These are phyloP conservation scores for Seira musarum DNA, from an alignment of 2,888 invertebrate species.

Conservation along the genomic window DNA sequence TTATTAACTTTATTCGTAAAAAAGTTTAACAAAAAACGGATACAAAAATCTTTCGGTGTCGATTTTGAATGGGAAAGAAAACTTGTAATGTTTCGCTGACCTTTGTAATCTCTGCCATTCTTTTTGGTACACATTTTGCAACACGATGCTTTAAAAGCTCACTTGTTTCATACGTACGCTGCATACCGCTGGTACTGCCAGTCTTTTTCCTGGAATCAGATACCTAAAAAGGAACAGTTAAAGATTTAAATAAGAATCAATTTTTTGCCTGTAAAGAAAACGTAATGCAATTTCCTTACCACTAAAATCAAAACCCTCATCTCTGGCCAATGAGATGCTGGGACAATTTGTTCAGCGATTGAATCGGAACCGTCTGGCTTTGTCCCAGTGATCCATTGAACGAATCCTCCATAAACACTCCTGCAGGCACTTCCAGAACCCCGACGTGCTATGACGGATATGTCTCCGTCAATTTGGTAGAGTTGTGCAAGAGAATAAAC, in stretches of 20 bases:
- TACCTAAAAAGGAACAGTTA: conserved; percentile 71
- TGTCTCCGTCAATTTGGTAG: conserved; percentile 82
- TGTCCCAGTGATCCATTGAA: conserved; percentile 88
- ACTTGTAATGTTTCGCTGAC: no score
- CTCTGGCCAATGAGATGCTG: conserved; percentile 88
- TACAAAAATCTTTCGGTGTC: no score
- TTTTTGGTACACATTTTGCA: conserved; percentile 80
- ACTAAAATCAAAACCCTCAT: conserved; percentile 92
- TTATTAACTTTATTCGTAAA: no score
- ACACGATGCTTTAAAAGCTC: conserved; percentile 84
- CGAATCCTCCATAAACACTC: conserved; percentile 95
- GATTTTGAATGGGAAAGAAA: no score
- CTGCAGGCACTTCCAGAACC: conserved; percentile 97
- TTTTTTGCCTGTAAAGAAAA: background rate
- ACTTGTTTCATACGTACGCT: conserved; percentile 84
- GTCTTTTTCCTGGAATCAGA: conserved; percentile 87
- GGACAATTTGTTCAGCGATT: conserved; percentile 81
- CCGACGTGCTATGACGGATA: conserved; percentile 84
- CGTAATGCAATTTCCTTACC: no score
- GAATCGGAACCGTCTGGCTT: conserved; percentile 82
- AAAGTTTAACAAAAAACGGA: no score
- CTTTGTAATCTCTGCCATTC: conserved; percentile 76
- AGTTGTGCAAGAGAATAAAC: conserved; percentile 84
- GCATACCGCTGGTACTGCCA: conserved; percentile 93
- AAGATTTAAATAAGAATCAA: no score